Conservation (phyloP, 2,113 vertebrate genomes). For the Rhinopomastus cyanomelas region DNA sequence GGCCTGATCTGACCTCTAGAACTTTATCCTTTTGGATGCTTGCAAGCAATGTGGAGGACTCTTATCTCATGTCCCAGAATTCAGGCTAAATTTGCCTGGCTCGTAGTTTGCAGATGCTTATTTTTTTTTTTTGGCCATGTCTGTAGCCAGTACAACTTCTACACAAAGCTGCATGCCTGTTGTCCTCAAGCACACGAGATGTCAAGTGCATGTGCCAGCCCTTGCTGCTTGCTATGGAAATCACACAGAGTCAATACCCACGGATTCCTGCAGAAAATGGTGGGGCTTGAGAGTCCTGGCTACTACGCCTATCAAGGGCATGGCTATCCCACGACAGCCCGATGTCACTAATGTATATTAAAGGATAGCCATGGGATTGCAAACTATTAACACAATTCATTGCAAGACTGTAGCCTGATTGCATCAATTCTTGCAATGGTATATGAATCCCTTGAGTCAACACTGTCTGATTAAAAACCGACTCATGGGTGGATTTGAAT, state of each 20-base stretch:
- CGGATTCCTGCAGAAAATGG: neutral
- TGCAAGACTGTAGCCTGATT: constrained; percentile 38
- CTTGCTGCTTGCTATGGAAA: neutral
- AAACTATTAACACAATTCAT: neutral
- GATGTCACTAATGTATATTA: neutral
- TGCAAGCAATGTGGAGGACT: neutral
- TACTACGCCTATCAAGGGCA: neutral
- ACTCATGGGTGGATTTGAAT: constrained; percentile 11
- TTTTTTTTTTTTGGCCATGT: neutral
- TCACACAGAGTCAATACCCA: neutral
- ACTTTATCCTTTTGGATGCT: neutral
- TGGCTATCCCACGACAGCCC: neutral
- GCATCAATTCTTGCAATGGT: constrained; percentile 47
- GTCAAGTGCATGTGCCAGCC: neutral
- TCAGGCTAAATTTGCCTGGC: neutral
- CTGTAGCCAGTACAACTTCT: neutral
- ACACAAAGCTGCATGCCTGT: accelerated
- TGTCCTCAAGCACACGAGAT: neutral
- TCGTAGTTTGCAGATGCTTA: neutral
- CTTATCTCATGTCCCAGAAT: neutral
- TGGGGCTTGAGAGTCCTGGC: neutral
- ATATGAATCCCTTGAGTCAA: constrained; percentile 23
- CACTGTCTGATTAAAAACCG: constrained; percentile 1
- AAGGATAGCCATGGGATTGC: neutral
- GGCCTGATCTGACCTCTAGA: neutral